Evolutionary conservation across 2,113 vertebrate species (phyloP).

Genomic region (Phyllostomus discolor): DNA sequence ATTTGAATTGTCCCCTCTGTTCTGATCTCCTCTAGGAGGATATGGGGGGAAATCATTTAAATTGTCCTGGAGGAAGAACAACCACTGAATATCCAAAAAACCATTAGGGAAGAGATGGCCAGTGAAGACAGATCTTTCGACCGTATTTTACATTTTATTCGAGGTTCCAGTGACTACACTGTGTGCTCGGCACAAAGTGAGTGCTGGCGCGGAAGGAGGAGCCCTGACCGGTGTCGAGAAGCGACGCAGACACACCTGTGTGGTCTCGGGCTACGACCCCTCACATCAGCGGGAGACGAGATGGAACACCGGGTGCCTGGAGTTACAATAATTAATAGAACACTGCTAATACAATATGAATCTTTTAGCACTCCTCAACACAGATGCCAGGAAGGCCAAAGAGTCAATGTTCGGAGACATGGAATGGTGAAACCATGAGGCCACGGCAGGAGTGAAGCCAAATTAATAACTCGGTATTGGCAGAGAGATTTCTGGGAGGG

Average conservation of each 20-base stretch:
- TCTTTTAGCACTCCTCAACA: background rate
- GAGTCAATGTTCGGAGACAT: background rate
- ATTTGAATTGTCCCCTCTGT: background rate
- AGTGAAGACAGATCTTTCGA: background rate
- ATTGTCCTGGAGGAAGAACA: background rate
- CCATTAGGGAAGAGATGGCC: background rate
- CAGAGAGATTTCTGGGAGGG: background rate
- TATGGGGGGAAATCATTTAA: background rate
- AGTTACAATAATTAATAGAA: background rate
- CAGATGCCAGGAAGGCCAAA: background rate
- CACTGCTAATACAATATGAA: background rate
- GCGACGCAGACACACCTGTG: background rate
- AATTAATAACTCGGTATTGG: background rate
- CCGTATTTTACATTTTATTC: background rate
- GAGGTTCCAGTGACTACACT: background rate
- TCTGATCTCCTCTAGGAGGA: background rate
- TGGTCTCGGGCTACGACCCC: background rate
- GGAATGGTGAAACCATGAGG: background rate
- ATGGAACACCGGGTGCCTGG: background rate
- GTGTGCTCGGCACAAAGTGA: background rate
- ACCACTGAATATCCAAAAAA: background rate
- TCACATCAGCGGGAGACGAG: background rate
- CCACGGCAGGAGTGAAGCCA: no score
- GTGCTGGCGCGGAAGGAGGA: background rate
- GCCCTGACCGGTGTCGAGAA: background rate